Evolutionary conservation across 2,888 invertebrate species (phyloP).

Genomic region (Camptogramma bilineatum): DNA sequence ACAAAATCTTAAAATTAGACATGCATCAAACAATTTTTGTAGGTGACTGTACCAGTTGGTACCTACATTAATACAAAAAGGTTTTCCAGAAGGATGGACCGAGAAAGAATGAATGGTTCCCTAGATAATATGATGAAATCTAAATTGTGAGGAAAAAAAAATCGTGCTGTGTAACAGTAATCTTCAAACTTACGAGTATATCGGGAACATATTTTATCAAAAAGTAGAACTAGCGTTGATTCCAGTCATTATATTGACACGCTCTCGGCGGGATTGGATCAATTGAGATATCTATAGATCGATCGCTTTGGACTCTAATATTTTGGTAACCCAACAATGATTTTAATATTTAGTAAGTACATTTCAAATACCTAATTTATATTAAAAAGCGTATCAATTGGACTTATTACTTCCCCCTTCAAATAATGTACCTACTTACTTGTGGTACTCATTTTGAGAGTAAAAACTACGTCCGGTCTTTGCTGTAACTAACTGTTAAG

Average conservation of each 20-base stretch:
- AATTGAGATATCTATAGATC: too few relatives aligned
- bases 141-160: too few relatives aligned
- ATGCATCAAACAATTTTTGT: too few relatives aligned
- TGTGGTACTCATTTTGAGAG: not conserved
- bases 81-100: not conserved
- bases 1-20: too few relatives aligned
- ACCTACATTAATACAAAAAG: not conserved
- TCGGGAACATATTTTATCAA: not conserved
- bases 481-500: conserved; percentile 31
- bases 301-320: too few relatives aligned
- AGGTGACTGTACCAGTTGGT: too few relatives aligned
- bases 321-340: too few relatives aligned
- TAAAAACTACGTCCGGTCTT: conserved; percentile 25
- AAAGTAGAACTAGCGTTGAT: not conserved
- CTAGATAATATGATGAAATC: not conserved
- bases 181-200: not conserved
- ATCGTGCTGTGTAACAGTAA: not conserved
- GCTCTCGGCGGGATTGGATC: not conserved
- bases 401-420: not conserved
- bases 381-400: too few relatives aligned
- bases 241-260: not conserved
- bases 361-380: too few relatives aligned
- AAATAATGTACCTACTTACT: not conserved
- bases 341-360: too few relatives aligned
- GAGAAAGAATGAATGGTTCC: not conserved